These are phyloP conservation scores for Esox lucius DNA, from an alignment of 2,797 vertebrate species.

Conservation along the genomic window DNA sequence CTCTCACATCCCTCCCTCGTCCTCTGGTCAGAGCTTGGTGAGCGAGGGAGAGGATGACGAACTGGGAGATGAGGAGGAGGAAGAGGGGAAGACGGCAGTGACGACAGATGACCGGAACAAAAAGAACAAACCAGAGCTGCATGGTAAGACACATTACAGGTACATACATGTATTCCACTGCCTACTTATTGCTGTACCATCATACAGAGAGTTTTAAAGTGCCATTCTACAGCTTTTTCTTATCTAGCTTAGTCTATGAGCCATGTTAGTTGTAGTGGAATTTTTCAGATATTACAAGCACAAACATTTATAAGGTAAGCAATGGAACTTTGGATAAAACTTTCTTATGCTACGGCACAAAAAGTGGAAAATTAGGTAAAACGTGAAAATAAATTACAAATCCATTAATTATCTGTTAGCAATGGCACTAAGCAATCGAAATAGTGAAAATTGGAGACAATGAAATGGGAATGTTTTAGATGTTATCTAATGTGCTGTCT, in stretches of 20 bases:
- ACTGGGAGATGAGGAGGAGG: conserved; percentile 80
- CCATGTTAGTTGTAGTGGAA: no score
- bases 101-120: conserved; percentile 69
- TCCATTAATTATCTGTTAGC: not conserved
- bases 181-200: no score
- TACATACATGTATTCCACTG: not conserved
- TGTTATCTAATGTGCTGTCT: not conserved
- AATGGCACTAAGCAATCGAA: not conserved
- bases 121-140: conserved; percentile 75
- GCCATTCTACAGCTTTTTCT: no score
- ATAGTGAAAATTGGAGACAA: not conserved
- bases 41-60: conserved; percentile 94
- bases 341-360: no score
- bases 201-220: no score
- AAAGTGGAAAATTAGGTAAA: no score
- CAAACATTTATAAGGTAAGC: no score
- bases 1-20: not conserved
- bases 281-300: no score
- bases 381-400: not conserved
- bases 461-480: not conserved
- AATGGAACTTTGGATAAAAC: no score
- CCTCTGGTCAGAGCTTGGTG: conserved; percentile 77
- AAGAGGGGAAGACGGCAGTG: conserved; percentile 71
- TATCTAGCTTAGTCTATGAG: no score
- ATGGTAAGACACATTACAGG: conserved; percentile 57